Evolutionary conservation across 2,888 invertebrate species (phyloP), one percentile per base, ranked within the genome.

Genomic region (Bombylius discolor): DNA sequence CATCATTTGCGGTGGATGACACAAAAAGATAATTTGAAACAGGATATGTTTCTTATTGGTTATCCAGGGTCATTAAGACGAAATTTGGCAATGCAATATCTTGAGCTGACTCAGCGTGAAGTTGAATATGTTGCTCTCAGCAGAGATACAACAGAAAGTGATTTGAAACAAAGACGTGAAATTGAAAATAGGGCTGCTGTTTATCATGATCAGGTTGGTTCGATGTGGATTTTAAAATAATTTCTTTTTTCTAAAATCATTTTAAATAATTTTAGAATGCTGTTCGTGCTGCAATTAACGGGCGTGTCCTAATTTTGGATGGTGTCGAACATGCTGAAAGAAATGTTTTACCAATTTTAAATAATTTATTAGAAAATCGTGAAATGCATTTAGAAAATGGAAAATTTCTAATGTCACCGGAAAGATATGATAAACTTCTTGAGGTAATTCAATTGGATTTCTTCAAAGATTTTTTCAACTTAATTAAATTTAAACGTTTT

Each of bases 341-440:
- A 51, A 98, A 98, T 78, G 97, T 98, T 47, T 76, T 98, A 58
- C 97, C 97, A 44, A 89, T 98, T 51, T 77, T 98, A 47, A 98
- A 98, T 74, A 98, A 98, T 76, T 78, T 98, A 55, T 76, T 98
- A 53, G 97, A 98, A 76, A 98, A 98, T 74, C 80, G 97, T 56
- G 98, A 98, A 76, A 97, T 98, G 96, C 94, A 97, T 74, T 77
- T 98, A 59, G 97, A 98, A 76, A 97, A 97, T 77, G 98, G 98
- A 0, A 78, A 95, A 64, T 91, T 97, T 70, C 77, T 98, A 46
- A 87, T 98, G 69, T 87, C 94, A 0, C 86, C 94, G 9, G 76
- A 82, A 5, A 82, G 94, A 76, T 98, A 92, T 68, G 96, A 98
- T 68, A 89, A 89, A 70, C 76, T 98, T 14, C 72, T 93, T 13